phyloP scores from a whole-genome alignment of 1,140 invertebrate species.

The Rhagoletis pomonella region DNA sequence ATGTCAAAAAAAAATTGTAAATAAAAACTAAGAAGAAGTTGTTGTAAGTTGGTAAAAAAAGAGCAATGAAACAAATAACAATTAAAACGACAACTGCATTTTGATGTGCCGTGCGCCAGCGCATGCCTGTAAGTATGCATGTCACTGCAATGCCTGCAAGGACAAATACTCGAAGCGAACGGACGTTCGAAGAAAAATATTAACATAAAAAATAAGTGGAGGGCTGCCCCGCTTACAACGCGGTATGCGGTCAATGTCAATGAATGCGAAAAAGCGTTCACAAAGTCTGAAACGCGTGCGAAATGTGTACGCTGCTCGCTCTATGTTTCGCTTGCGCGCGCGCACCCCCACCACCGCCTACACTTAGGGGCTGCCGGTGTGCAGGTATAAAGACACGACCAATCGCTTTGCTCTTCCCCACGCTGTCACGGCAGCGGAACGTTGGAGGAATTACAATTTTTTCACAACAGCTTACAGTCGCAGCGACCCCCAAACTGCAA shows the following conservation, averaged over 20 bases:
- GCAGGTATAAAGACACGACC: not conserved
- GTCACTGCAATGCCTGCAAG: conserved; percentile 31
- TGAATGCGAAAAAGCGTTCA: conserved; percentile 19
- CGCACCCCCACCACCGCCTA: not conserved
- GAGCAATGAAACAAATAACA: conserved; percentile 27
- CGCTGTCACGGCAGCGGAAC: not conserved
- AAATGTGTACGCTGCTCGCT: not conserved
- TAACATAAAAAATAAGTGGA: conserved; percentile 35
- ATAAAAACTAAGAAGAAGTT: conserved; percentile 40
- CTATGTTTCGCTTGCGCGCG: not conserved
- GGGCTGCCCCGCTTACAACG: not conserved
- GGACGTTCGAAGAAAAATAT: conserved; percentile 15
- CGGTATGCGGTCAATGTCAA: conserved; percentile 43
- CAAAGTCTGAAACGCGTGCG: not conserved
- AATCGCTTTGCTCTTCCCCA: not conserved
- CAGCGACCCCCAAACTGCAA: not conserved
- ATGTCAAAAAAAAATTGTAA: conserved; percentile 4
- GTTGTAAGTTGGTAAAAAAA: conserved; percentile 29
- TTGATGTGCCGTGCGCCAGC: conserved; percentile 13
- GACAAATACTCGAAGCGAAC: conserved; percentile 10
- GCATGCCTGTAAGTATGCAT: conserved; percentile 5
- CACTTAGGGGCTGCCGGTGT: not conserved
- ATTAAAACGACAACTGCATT: conserved; percentile 31
- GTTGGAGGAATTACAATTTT: conserved; percentile 10
- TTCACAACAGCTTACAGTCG: not conserved